These are phyloP conservation scores for Lasiurus borealis DNA, from an alignment of 2,113 vertebrate species.

Conservation along the genomic window DNA sequence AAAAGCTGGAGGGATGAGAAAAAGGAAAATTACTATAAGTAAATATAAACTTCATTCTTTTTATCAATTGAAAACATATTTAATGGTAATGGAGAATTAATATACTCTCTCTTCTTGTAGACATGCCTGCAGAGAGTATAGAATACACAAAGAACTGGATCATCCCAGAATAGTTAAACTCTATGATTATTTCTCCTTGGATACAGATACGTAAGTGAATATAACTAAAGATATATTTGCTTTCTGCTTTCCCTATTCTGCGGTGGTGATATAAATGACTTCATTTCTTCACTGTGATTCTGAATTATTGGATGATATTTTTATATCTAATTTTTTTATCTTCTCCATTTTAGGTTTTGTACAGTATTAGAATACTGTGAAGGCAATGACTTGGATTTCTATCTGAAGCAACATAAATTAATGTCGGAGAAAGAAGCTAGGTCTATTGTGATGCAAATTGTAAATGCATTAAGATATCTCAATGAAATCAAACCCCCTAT, in stretches of 20 bases:
- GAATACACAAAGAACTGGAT: slow-evolving; percentile 99
- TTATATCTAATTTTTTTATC: slow-evolving; percentile 68
- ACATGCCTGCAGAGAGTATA: slow-evolving; percentile 99
- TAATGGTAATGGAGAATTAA: slow-evolving; percentile 78
- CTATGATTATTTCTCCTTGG: slow-evolving; percentile 99
- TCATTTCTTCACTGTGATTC: slow-evolving; percentile 49
- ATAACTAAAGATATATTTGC: slow-evolving; percentile 30
- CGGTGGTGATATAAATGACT: slow-evolving; percentile 38
- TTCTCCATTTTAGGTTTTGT: slow-evolving; percentile 92
- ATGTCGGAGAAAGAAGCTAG: slow-evolving; percentile 99
- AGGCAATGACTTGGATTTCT: slow-evolving; percentile 99
- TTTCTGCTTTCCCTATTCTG: slow-evolving; percentile 37
- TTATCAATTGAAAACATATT: slow-evolving; percentile 70
- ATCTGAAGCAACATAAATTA: slow-evolving; percentile 99
- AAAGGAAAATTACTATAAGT: slow-evolving; percentile 99
- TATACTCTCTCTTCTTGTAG: slow-evolving; percentile 85
- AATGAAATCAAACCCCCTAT: slow-evolving; percentile 99
- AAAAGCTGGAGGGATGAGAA: slow-evolving; percentile 99
- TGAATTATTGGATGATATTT: slow-evolving; percentile 46
- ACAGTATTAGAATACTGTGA: slow-evolving; percentile 99
- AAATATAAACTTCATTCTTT: slow-evolving; percentile 84
- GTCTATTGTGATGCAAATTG: slow-evolving; percentile 99
- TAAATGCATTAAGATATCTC: slow-evolving; percentile 99
- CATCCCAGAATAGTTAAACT: slow-evolving; percentile 99
- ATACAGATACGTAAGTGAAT: slow-evolving; percentile 98